These are phyloP conservation scores for Leptopilina boulardi DNA, from an alignment of 1,140 invertebrate genomes.

Conservation along the genomic window DNA sequence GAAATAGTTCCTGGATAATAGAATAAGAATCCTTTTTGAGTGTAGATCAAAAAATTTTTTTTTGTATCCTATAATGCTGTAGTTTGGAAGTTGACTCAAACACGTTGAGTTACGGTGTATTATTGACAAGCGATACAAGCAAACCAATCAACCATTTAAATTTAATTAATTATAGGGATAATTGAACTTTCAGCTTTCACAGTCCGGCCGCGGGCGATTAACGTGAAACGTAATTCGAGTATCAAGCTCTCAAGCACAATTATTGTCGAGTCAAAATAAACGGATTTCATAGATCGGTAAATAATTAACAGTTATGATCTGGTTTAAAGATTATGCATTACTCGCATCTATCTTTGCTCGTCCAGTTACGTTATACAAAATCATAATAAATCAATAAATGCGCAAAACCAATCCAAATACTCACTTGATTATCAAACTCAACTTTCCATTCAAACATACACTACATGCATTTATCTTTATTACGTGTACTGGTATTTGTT, in stretches of 20 bases:
- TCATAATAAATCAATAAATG: background rate
- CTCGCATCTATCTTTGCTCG: conserved; percentile 44
- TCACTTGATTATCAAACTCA: too few species aligned
- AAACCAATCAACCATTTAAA: conserved; percentile 61
- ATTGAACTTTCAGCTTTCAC: conserved; percentile 67
- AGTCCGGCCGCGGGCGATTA: conserved; percentile 63
- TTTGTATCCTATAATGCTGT: background rate
- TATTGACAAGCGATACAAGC: conserved; percentile 59
- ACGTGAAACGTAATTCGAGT: conserved; percentile 63
- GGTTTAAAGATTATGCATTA: conserved; percentile 46
- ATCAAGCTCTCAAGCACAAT: conserved; percentile 54
- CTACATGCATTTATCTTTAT: too few species aligned
- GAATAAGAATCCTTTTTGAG: too few species aligned
- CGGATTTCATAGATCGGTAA: conserved; percentile 50
- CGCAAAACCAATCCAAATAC: background rate
- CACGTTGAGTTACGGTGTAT: conserved; percentile 53
- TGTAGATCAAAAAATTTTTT: background rate
- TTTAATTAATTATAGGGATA: conserved; percentile 69
- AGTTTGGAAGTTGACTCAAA: conserved; percentile 32
- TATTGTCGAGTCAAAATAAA: conserved; percentile 55
- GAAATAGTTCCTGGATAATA: too few species aligned
- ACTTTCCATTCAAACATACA: too few species aligned
- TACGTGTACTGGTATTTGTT: too few species aligned
- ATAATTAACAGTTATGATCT: conserved; percentile 15
- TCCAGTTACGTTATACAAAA: background rate